Evolutionary conservation across 2,113 vertebrate genomes (phyloP).

Genomic region (Diadophis punctatus): DNA sequence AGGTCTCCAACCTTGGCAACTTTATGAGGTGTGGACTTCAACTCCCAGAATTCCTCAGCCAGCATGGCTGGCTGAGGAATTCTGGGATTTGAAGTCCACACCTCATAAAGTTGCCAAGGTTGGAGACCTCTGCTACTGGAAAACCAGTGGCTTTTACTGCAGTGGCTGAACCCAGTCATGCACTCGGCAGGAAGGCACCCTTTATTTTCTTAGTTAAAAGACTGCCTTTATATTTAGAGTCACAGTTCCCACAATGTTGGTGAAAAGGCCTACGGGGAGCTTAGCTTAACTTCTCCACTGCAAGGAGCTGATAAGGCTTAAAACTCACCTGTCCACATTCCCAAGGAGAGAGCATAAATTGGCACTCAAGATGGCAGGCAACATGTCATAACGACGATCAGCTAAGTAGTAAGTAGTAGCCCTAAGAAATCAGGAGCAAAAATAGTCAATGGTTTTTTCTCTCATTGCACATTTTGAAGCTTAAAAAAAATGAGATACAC

Average conservation of each 20-base stretch:
- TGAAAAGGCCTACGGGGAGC: no score
- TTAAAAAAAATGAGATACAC: not conserved
- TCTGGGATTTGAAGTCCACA: no score
- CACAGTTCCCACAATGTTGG: not conserved
- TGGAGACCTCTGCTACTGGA: no score
- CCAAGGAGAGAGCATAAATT: conserved; percentile 92
- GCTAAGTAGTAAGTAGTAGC: conserved; percentile 93
- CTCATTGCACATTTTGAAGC: not conserved
- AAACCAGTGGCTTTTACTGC: not conserved
- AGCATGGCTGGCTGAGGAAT: no score
- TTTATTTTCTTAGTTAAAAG: not conserved
- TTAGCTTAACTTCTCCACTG: not conserved
- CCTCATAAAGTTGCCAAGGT: no score
- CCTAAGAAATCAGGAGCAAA: conserved; percentile 62
- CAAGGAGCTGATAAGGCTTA: not conserved
- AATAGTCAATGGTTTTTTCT: not conserved
- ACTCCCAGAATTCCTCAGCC: no score
- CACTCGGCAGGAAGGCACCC: not conserved
- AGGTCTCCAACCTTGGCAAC: no score
- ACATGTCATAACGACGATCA: conserved; percentile 91
- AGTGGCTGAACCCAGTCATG: not conserved
- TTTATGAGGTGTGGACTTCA: no score
- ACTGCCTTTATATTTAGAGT: not conserved
- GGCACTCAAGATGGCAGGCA: conserved; percentile 83
- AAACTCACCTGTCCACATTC: conserved; percentile 82